These are phyloP conservation scores for Macrotus californicus DNA, from an alignment of 2,113 vertebrate species.

Conservation along the genomic window DNA sequence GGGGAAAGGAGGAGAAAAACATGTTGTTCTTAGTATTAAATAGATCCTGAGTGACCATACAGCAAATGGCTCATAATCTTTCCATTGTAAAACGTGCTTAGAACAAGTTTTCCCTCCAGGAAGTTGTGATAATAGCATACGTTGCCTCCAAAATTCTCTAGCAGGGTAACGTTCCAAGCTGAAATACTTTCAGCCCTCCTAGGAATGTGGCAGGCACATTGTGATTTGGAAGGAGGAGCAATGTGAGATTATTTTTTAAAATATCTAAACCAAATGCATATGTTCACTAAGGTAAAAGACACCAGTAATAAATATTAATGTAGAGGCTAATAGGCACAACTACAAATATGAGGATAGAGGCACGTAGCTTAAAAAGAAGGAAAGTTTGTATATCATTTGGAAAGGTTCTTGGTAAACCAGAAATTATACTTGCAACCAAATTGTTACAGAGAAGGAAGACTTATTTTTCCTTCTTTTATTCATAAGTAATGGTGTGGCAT, in stretches of 20 bases:
- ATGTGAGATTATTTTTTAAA: neutral
- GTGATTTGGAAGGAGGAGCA: neutral
- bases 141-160: neutral
- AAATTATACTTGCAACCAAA: neutral
- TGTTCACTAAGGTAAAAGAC: neutral
- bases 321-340: neutral
- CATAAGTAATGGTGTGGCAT: neutral
- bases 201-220: neutral
- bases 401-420: neutral
- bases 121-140: neutral
- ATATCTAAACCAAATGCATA: neutral
- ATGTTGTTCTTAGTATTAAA: neutral
- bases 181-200: neutral
- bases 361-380: neutral
- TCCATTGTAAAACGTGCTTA: slow-evolving; percentile 1
- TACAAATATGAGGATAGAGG: neutral
- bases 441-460: neutral
- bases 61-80: neutral
- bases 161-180: neutral
- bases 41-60: neutral
- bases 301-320: neutral
- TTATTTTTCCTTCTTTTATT: neutral
- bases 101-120: neutral
- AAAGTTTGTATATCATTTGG: neutral
- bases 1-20: neutral